Evolutionary conservation across 2,888 invertebrate genomes (phyloP).

Genomic region (Dioctria linearis): DNA sequence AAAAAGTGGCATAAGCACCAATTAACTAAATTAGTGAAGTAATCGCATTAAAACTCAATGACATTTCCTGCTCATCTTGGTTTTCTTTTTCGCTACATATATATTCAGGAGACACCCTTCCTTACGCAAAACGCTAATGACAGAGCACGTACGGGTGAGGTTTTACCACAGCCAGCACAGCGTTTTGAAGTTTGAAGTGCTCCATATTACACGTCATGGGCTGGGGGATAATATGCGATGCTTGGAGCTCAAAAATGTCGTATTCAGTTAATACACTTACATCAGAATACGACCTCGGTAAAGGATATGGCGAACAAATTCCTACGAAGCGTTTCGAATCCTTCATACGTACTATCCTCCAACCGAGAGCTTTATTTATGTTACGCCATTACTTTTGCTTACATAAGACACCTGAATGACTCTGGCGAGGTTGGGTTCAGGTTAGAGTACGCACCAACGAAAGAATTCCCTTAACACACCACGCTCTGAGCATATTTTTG

Average conservation of each 20-base stretch:
- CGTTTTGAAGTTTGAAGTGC: background rate
- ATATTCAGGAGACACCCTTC: background rate
- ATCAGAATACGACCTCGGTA: slow-evolving; percentile 8
- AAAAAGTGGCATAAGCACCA: slow-evolving; percentile 18
- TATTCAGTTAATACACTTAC: slow-evolving; percentile 30
- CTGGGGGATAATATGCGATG: background rate
- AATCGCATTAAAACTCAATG: slow-evolving; percentile 35
- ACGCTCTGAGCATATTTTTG: slow-evolving; percentile 33
- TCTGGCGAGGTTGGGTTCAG: background rate
- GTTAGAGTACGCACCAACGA: slow-evolving; percentile 17
- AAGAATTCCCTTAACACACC: slow-evolving; percentile 15
- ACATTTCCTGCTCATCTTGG: background rate
- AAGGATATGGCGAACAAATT: slow-evolving; percentile 43
- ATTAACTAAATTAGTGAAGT: slow-evolving; percentile 31
- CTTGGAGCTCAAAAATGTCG: slow-evolving; percentile 23
- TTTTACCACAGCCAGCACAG: background rate
- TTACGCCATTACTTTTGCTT: slow-evolving; percentile 41
- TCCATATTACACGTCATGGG: background rate
- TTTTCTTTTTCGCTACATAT: background rate
- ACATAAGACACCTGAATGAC: slow-evolving; percentile 30
- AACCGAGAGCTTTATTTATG: slow-evolving; percentile 36
- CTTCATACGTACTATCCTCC: slow-evolving; percentile 10
- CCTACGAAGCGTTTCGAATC: slow-evolving; percentile 21
- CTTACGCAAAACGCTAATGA: background rate
- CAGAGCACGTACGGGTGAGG: slow-evolving; percentile 6